These are phyloP conservation scores for Spheniscus humboldti DNA, from an alignment of 2,797 vertebrate genomes.

Conservation along the genomic window DNA sequence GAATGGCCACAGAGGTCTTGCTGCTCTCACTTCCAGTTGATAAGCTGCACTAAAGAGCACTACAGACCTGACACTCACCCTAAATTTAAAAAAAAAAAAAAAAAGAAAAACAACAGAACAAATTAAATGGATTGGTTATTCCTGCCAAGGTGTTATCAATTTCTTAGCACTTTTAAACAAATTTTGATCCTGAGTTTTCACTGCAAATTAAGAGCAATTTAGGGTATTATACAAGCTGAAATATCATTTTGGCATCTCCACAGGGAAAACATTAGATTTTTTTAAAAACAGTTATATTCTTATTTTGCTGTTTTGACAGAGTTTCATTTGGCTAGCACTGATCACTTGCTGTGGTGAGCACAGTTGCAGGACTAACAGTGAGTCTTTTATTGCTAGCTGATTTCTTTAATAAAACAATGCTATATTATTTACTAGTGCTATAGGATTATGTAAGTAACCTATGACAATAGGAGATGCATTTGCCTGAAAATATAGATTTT, in stretches of 20 bases:
- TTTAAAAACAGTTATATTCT: neutral
- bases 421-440: conserved; percentile 26
- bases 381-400: neutral
- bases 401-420: conserved; percentile 44
- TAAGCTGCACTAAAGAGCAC: neutral
- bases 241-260: neutral
- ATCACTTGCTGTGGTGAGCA: neutral
- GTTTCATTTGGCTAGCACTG: neutral
- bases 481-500: conserved; percentile 67
- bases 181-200: neutral
- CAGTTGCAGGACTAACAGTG: neutral
- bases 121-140: neutral
- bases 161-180: neutral
- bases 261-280: neutral
- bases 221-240: neutral
- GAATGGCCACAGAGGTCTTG: neutral
- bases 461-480: conserved; percentile 47
- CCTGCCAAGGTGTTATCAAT: neutral
- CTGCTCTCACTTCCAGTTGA: neutral
- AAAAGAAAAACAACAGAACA: neutral
- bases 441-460: conserved; percentile 24
- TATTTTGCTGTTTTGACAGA: neutral
- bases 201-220: neutral
- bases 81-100: neutral
- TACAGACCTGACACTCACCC: neutral